Evolutionary conservation across 2,888 invertebrate genomes (phyloP).

Genomic region (Trichogramma evanescens): DNA sequence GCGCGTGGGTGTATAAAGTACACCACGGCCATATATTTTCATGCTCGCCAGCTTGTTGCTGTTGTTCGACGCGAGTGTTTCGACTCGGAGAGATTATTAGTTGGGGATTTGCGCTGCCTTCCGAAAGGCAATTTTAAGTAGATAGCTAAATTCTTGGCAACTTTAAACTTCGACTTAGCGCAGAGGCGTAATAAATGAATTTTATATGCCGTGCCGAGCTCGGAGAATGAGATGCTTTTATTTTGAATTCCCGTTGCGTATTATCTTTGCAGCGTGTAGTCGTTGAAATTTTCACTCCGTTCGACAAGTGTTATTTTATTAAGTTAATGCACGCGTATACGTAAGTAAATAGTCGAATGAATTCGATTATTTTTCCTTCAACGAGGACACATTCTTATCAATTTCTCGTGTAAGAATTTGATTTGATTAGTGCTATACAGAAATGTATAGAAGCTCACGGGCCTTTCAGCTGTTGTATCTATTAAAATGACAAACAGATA

Average conservation of each 20-base stretch:
- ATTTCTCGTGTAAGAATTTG: no score
- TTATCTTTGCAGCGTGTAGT: background rate
- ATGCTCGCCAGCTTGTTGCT: background rate
- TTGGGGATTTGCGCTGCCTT: background rate
- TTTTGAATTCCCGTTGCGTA: slow-evolving; percentile 8
- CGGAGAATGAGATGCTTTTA: background rate
- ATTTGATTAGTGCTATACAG: no score
- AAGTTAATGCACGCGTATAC: no score
- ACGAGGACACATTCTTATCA: no score
- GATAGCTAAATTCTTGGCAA: slow-evolving; percentile 10
- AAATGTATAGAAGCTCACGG: no score
- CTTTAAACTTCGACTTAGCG: slow-evolving; percentile 1
- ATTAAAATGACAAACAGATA: no score
- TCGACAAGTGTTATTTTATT: slow-evolving; percentile 1
- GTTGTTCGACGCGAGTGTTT: background rate
- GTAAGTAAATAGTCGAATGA: no score
- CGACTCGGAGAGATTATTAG: slow-evolving; percentile 8
- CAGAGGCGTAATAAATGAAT: slow-evolving; percentile 3
- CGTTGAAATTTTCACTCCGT: background rate
- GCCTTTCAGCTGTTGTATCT: no score
- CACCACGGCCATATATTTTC: no score
- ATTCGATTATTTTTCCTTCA: no score
- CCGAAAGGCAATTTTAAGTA: slow-evolving; percentile 14
- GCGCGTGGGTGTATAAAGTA: no score
- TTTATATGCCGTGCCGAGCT: background rate